Conservation (phyloP, 2,113 vertebrate genomes). For the Todiramphus saurophagus region DNA sequence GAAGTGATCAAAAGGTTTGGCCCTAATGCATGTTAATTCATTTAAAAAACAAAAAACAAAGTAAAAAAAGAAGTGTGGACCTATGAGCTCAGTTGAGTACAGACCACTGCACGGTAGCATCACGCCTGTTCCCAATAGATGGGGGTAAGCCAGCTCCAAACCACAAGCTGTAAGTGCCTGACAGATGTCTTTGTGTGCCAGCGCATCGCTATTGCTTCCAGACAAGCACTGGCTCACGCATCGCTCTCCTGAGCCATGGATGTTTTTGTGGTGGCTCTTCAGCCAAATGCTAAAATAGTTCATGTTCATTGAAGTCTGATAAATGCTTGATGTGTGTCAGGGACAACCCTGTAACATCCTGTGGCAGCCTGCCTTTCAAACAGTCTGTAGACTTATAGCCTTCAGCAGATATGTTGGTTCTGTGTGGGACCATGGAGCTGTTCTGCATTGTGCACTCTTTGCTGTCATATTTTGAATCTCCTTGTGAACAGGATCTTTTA, state of each 20-base stretch:
- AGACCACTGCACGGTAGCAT: rapidly evolving
- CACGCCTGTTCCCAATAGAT: rapidly evolving
- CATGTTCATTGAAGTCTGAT: background rate
- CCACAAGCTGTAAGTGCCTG: background rate
- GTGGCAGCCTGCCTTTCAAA: background rate
- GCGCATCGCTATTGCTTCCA: background rate
- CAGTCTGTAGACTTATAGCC: background rate
- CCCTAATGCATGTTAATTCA: background rate
- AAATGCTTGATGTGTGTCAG: background rate
- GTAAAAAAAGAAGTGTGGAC: background rate
- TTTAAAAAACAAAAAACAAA: background rate
- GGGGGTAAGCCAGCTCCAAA: background rate
- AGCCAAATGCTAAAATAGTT: background rate
- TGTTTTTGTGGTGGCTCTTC: background rate
- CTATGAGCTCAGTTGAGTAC: background rate
- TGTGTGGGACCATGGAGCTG: background rate
- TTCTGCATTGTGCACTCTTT: background rate
- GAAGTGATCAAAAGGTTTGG: background rate
- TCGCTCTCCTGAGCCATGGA: background rate
- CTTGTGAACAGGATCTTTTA: background rate
- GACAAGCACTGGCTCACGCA: background rate
- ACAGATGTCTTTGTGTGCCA: background rate
- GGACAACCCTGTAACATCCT: background rate
- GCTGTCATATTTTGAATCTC: background rate
- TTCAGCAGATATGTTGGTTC: background rate